A percentile compares a stretch with the other conserved stretches of the same genome.
Evolutionary conservation across 2,797 vertebrate genomes (phyloP).

Genomic region (Fistularia tabacaria): DNA sequence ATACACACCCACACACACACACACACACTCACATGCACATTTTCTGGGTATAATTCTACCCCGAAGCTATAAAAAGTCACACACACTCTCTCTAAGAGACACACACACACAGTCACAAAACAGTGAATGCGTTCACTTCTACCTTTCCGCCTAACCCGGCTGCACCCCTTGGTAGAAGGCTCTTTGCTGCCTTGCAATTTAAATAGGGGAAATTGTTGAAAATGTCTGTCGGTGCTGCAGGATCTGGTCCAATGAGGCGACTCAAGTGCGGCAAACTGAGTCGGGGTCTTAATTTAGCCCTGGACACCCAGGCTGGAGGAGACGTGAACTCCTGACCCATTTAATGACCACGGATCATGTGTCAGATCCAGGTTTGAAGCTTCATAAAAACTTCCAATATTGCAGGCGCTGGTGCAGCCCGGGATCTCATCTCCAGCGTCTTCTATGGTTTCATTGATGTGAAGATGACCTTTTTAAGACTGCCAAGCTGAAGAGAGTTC

Average conservation of each 20-base stretch:
- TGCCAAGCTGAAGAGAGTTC: constrained; percentile 5
- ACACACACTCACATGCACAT: constrained; percentile 6
- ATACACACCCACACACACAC: constrained; percentile 8
- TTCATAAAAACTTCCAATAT: constrained; percentile 8
- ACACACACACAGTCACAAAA: background rate
- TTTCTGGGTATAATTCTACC: constrained; percentile 5
- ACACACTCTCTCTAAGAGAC: too few relatives aligned
- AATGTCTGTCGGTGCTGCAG: background rate
- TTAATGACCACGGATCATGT: constrained; percentile 69
- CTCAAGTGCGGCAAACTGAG: constrained; percentile 41
- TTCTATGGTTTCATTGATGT: constrained; percentile 9
- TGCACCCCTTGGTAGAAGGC: too few relatives aligned
- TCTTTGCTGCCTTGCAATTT: too few relatives aligned
- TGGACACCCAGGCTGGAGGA: constrained; percentile 59
- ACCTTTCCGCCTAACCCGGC: too few relatives aligned
- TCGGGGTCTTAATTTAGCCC: constrained; percentile 72
- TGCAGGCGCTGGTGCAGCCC: background rate
- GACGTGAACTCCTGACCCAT: constrained; percentile 71
- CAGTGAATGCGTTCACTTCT: too few relatives aligned
- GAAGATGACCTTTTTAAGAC: constrained; percentile 36
- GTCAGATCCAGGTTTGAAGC: constrained; percentile 46
- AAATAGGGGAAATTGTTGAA: too few relatives aligned
- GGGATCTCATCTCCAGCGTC: constrained; percentile 1
- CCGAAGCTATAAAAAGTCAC: too few relatives aligned
- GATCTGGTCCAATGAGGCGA: constrained; percentile 10